Conservation (phyloP, 2,888 invertebrate genomes). For the Petrolisthes manimaculis region DNA sequence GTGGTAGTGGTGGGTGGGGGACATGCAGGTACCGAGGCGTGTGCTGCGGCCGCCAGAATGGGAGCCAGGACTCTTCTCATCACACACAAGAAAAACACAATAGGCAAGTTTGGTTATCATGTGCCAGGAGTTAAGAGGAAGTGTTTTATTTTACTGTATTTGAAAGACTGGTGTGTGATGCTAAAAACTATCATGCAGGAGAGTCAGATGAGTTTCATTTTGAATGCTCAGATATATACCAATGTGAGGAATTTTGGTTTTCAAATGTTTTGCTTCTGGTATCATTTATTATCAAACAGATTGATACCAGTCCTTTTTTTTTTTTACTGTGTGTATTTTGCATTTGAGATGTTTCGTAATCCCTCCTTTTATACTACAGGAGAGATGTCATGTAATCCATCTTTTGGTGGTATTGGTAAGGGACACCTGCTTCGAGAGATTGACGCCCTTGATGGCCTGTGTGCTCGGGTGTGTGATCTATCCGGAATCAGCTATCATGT, state of each 20-base stretch:
- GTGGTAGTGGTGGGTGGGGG: conserved; percentile 91
- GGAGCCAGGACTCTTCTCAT: conserved; percentile 83
- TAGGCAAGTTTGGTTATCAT: conserved; percentile 16
- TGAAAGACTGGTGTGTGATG: no score
- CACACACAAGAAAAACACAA: conserved; percentile 71
- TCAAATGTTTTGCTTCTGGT: not conserved
- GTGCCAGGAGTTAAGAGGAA: no score
- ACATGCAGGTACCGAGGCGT: conserved; percentile 91
- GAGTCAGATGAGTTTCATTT: no score
- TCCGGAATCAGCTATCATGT: conserved; percentile 85
- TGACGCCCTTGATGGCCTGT: conserved; percentile 89
- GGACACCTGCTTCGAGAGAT: conserved; percentile 89
- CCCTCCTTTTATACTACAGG: conserved; percentile 72
- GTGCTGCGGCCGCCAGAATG: conserved; percentile 85
- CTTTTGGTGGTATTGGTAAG: conserved; percentile 93
- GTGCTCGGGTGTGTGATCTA: conserved; percentile 83
- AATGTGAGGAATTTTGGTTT: no score
- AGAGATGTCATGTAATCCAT: conserved; percentile 94
- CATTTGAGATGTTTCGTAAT: conserved; percentile 20
- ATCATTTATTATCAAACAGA: not conserved
- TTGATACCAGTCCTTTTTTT: not conserved
- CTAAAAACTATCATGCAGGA: no score
- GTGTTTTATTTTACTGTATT: no score
- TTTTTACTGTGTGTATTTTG: conserved; percentile 28
- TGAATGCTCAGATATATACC: no score